Percentiles rank a stretch among this genome's conserved stretches.
Evolutionary conservation across 2,797 vertebrate species (phyloP).

Genomic region (Urophycis tenuis): DNA sequence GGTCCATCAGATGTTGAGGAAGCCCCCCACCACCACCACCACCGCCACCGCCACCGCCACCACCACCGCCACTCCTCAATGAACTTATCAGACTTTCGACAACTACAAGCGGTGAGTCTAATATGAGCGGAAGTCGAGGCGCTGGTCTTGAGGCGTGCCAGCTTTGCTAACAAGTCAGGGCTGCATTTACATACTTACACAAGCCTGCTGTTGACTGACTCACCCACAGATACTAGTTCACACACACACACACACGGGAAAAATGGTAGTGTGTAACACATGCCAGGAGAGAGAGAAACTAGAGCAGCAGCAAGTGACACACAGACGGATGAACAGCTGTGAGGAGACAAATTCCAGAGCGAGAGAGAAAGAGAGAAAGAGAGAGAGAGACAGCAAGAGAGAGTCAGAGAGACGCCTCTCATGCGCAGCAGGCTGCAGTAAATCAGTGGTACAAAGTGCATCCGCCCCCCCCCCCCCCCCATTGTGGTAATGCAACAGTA

Average conservation of each 20-base stretch:
- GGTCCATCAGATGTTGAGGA: constrained; percentile 2
- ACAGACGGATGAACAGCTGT: constrained; percentile 4
- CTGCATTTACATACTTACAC: neutral
- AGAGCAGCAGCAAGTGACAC: neutral
- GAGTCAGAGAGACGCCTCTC: neutral
- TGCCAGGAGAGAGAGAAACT: neutral
- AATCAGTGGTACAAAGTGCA: neutral
- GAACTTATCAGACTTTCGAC: neutral
- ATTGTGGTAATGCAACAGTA: neutral
- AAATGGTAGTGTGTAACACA: neutral
- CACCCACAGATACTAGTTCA: constrained; percentile 21
- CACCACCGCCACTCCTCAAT: too few species aligned
- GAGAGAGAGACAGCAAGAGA: too few species aligned
- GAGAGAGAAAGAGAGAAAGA: neutral
- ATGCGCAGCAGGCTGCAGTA: neutral
- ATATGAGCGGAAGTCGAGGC: neutral
- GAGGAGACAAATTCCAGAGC: neutral
- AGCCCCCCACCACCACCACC: neutral
- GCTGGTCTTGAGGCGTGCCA: neutral
- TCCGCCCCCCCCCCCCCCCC: too few species aligned
- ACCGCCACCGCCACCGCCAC: too few species aligned
- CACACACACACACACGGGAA: constrained; percentile 14
- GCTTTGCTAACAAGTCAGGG: constrained; percentile 18
- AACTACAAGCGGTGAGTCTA: neutral
- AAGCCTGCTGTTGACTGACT: constrained; percentile 31